Conservation (phyloP, 2,113 vertebrate species). For the Chaenogobius annularis region DNA sequence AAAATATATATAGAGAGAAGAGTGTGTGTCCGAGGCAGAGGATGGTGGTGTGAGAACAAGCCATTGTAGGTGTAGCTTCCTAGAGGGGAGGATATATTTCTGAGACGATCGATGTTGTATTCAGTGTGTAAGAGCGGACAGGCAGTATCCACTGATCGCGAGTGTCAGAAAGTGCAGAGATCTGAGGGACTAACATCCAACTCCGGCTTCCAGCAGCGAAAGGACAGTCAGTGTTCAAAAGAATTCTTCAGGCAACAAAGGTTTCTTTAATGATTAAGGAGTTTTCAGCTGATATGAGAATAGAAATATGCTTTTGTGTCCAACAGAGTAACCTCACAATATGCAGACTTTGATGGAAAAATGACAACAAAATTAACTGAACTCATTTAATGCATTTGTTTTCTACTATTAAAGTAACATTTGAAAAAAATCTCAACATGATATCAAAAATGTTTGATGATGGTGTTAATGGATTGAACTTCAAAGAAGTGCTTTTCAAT, state of each 20-base stretch:
- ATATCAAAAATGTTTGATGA: neutral
- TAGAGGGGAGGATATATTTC: slow-evolving; percentile 46
- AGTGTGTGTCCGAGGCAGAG: slow-evolving; percentile 26
- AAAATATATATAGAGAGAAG: neutral
- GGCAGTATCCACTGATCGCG: slow-evolving; percentile 45
- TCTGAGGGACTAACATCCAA: slow-evolving; percentile 39
- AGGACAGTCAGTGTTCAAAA: slow-evolving; percentile 40
- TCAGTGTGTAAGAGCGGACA: slow-evolving; percentile 32
- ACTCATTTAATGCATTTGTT: neutral
- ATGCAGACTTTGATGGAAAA: neutral
- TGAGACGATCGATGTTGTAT: slow-evolving; percentile 40
- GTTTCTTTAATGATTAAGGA: slow-evolving; percentile 8
- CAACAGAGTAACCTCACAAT: neutral
- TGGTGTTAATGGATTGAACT: neutral
- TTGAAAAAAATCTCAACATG: neutral
- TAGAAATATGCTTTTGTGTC: neutral
- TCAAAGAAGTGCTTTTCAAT: too few relatives aligned
- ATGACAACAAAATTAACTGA: neutral
- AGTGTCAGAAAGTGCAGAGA: slow-evolving; percentile 37
- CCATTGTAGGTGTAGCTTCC: slow-evolving; percentile 43
- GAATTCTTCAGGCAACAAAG: slow-evolving; percentile 10
- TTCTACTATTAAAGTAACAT: neutral
- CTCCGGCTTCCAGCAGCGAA: slow-evolving; percentile 27
- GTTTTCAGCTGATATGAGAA: slow-evolving; percentile 20
- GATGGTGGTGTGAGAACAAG: slow-evolving; percentile 39